Base-by-base conservation (phyloP, 30 jellyfish, hydroid and myxozoan species). In the Pelagia noctiluca region DNA sequence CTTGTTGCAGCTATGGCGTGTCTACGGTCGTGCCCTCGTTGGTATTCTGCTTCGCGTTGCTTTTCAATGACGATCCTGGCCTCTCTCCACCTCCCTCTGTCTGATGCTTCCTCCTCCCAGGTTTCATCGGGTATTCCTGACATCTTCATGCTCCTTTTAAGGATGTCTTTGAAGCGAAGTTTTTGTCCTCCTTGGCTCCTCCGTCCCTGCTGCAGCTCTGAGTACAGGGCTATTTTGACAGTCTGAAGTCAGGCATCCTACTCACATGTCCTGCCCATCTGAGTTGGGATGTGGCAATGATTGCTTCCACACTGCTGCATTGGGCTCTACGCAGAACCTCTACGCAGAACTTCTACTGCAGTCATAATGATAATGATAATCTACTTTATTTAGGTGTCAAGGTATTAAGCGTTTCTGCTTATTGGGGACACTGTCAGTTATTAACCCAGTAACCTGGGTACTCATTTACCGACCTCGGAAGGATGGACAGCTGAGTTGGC, bases 121-220 rank as follows among this genome's bases (percentile, higher is more conserved):
- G 72, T 57, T 10, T 57, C 22, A 19, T 21, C 34, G 72, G 10
- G 10, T 4, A 19, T 57, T 21, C 34, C 72, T 4, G 34, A 8
- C 8, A 4, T 57, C 11, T 26, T 21, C 21, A 57, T 19, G 34
- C 21, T 47, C 12, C 72, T 21, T 21, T 57, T 57, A 12, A 57
- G 72, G 23, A 57, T 24, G 11, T 57, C 72, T 26, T 57, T 57
- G 72, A 5, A 57, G 11, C 72, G 8, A 8, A 57, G 72, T 26
- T 57, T 57, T 21, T 57, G 72, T 5, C 72, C 72, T 5, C 72
- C 72, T 19, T 21, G 23, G 10, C 72, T 8, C 72, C 72, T 21
- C 29, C 11, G 8, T 8, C 34, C 23, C 8, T 57, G 10, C 34
- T 12, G 23, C 72, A 57, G 34, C 34, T 57, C 23, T 19, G 23